phyloP scores from a whole-genome alignment of 1,140 invertebrate genomes.

The Caerostris darwini region DNA sequence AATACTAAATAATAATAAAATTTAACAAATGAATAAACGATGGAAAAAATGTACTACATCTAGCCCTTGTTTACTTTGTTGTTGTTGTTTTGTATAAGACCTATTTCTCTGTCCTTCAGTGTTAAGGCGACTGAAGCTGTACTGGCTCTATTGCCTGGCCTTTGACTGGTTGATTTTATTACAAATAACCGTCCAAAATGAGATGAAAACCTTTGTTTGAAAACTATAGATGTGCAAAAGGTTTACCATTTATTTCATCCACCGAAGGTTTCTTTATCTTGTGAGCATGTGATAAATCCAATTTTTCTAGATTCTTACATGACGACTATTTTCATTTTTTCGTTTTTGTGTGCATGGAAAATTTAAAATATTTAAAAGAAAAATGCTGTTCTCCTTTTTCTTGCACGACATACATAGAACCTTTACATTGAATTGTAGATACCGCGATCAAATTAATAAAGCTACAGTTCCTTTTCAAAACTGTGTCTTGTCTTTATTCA shows the following conservation, averaged over 20 bases:
- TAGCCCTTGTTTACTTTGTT: slow-evolving; percentile 71
- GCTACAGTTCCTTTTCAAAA: slow-evolving; percentile 76
- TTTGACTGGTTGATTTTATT: slow-evolving; percentile 77
- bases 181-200: slow-evolving; percentile 76
- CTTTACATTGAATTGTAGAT: slow-evolving; percentile 78
- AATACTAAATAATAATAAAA: not conserved
- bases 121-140: slow-evolving; percentile 66
- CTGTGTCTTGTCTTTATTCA: slow-evolving; percentile 34
- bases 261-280: slow-evolving; percentile 67
- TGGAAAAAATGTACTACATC: slow-evolving; percentile 28
- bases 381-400: slow-evolving; percentile 76
- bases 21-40: not conserved
- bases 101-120: slow-evolving; percentile 72
- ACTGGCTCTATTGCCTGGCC: slow-evolving; percentile 64
- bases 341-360: slow-evolving; percentile 71
- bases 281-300: slow-evolving; percentile 73
- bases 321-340: slow-evolving; percentile 49
- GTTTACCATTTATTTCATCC: slow-evolving; percentile 59
- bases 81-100: slow-evolving; percentile 66
- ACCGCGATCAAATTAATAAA: slow-evolving; percentile 77
- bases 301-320: slow-evolving; percentile 72
- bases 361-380: slow-evolving; percentile 54
- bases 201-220: slow-evolving; percentile 68
- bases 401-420: slow-evolving; percentile 78
- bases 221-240: slow-evolving; percentile 73